Percentiles rank a stretch among this genome's conserved stretches.
Conservation (phyloP, 2,888 invertebrate genomes). For the Serrognathus titanus region DNA sequence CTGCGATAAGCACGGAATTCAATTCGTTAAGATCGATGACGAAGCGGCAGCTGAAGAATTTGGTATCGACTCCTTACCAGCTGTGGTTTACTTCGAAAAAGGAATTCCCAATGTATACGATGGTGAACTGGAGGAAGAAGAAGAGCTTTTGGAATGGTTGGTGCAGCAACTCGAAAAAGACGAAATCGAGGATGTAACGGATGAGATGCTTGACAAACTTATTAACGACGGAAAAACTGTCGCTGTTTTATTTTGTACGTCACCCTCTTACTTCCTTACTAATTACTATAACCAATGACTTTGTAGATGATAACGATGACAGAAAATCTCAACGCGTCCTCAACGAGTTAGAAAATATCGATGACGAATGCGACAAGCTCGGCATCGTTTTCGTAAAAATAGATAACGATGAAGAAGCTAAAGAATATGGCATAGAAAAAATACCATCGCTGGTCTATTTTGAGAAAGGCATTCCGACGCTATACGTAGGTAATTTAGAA, state of each 20-base stretch:
- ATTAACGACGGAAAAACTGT: slow-evolving; percentile 85
- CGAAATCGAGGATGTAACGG: slow-evolving; percentile 92
- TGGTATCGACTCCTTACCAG: slow-evolving; percentile 77
- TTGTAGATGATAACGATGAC: slow-evolving; percentile 83
- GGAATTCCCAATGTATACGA: slow-evolving; percentile 90
- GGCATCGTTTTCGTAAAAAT: slow-evolving; percentile 91
- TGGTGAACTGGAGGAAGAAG: slow-evolving; percentile 85
- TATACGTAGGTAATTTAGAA: slow-evolving; percentile 80
- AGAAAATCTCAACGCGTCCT: slow-evolving; percentile 80
- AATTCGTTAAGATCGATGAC: slow-evolving; percentile 91
- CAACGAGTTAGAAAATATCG: slow-evolving; percentile 88
- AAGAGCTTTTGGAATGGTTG: slow-evolving; percentile 84
- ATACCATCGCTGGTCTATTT: slow-evolving; percentile 81
- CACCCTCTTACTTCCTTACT: neutral
- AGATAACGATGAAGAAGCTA: slow-evolving; percentile 84
- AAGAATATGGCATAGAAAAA: slow-evolving; percentile 87
- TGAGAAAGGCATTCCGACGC: slow-evolving; percentile 69
- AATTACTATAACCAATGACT: slow-evolving; percentile 2
- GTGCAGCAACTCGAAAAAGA: slow-evolving; percentile 84
- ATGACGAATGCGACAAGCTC: slow-evolving; percentile 85
- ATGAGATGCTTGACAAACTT: slow-evolving; percentile 88
- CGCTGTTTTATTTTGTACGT: slow-evolving; percentile 87
- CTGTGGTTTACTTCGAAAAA: slow-evolving; percentile 91
- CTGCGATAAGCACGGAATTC: slow-evolving; percentile 87
- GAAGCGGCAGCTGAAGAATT: slow-evolving; percentile 77